Evolutionary conservation across 2,113 vertebrate species (phyloP), one percentile per base, ranked within the genome.

Genomic region (Trichechus manatus): DNA sequence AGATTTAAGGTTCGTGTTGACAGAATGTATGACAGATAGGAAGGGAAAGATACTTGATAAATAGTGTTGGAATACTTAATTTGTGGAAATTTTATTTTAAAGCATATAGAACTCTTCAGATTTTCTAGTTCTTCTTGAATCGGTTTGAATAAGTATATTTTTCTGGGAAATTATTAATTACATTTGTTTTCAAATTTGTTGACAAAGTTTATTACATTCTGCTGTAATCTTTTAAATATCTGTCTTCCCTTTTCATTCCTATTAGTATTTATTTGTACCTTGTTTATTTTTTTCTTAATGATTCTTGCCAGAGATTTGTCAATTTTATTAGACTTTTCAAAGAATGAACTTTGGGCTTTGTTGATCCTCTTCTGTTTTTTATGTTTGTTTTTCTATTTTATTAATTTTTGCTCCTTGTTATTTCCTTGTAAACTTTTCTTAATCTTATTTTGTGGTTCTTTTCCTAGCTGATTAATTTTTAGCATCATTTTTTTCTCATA

Each of bases 81-180:
- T 94, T 84, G 20, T 78, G 47, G 44, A 39, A 92, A 90, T 61
- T 61, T 61, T 61, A 50, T 81, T 81, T 81, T 86, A 82, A 89
- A 89, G 29, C 42, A 86, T 64, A 25, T 39, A 64, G 33, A 87
- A 63, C 25, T 70, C 4, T 92, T 89, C 0, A n/a, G 3, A 4
- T 75, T 81, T 86, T 89, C 42, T 7, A 86, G 19, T 79, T 86
- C 20, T 89, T 82, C 20, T 89, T 75, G 29, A 89, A 31, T 64
- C 42, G 29, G 39, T 81, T 89, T 63, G 47, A 81, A 15, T 77
- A 80, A 29, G 17, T 93, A 82, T 82, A 61, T 89, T 94, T 89
- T 94, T 89, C 5, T 89, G 89, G 75, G 85, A 80, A 87, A 64
- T 95, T 93, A 27, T 64, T 94, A 53, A 75, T 75, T 93, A 14